phyloP scores from a whole-genome alignment of 2,113 vertebrate species.

The Picathartes gymnocephalus region DNA sequence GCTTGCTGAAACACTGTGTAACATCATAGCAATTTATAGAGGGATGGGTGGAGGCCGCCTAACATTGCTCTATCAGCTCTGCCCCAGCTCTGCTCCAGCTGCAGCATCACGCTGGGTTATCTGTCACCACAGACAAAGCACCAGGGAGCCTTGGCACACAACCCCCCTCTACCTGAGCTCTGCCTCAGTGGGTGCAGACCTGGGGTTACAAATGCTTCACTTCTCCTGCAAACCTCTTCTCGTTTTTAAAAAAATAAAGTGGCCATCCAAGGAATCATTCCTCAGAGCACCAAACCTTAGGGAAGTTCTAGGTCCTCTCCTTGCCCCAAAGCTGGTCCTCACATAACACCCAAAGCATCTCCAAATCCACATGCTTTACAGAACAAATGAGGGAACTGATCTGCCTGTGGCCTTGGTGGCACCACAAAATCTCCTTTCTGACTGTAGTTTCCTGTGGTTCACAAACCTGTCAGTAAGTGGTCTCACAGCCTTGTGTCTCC shows the following conservation, averaged over 20 bases:
- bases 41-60: neutral
- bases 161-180: neutral
- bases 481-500: neutral
- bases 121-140: neutral
- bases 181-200: neutral
- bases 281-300: neutral
- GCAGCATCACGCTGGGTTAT: rapidly evolving
- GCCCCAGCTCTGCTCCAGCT: neutral
- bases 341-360: neutral
- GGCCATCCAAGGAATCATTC: neutral
- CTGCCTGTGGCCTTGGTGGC: neutral
- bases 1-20: neutral
- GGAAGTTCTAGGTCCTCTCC: neutral
- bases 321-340: neutral
- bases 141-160: neutral
- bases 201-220: neutral
- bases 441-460: neutral
- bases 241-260: neutral
- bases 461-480: neutral
- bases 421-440: neutral
- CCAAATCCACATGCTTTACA: neutral
- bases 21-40: neutral
- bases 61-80: neutral
- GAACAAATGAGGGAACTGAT: neutral
- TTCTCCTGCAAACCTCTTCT: neutral